Evolutionary conservation across 2,888 invertebrate genomes (phyloP).

Genomic region (Cosmia trapezina): DNA sequence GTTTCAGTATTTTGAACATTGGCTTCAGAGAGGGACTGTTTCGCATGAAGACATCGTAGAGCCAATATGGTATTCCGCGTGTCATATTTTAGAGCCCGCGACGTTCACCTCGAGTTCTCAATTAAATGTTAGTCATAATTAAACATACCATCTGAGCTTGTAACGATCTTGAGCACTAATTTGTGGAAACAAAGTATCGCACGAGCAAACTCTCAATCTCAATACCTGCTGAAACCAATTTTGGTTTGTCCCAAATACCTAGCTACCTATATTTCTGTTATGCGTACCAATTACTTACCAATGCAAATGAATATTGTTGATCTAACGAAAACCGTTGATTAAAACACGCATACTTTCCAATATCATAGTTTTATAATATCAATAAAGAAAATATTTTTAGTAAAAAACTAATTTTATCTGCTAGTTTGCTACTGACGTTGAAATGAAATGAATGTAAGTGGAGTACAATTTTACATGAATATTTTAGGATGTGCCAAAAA

Average conservation of each 20-base stretch:
- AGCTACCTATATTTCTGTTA: background rate
- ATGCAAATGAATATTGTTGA: background rate
- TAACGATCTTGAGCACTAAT: slow-evolving; percentile 48
- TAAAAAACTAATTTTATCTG: background rate
- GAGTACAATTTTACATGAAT: background rate
- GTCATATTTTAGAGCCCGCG: slow-evolving; percentile 22
- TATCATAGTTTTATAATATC: no score
- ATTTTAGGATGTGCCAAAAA: background rate
- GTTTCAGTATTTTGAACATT: background rate
- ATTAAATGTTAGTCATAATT: slow-evolving; percentile 61
- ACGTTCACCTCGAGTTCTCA: slow-evolving; percentile 48
- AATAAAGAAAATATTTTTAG: background rate
- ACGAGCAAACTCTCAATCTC: background rate
- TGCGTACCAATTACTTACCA: no score
- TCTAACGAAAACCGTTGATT: background rate
- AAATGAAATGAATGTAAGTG: background rate
- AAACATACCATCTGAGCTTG: slow-evolving; percentile 48
- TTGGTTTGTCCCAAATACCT: slow-evolving; percentile 8
- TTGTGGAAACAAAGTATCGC: slow-evolving; percentile 17
- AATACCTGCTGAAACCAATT: slow-evolving; percentile 1
- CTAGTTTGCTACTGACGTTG: background rate
- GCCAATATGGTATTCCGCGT: slow-evolving; percentile 30
- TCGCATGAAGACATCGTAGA: background rate
- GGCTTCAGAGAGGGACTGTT: background rate
- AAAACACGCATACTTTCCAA: background rate